phyloP scores from a whole-genome alignment of 2,797 vertebrate species.

The Rhinoraja longicauda region DNA sequence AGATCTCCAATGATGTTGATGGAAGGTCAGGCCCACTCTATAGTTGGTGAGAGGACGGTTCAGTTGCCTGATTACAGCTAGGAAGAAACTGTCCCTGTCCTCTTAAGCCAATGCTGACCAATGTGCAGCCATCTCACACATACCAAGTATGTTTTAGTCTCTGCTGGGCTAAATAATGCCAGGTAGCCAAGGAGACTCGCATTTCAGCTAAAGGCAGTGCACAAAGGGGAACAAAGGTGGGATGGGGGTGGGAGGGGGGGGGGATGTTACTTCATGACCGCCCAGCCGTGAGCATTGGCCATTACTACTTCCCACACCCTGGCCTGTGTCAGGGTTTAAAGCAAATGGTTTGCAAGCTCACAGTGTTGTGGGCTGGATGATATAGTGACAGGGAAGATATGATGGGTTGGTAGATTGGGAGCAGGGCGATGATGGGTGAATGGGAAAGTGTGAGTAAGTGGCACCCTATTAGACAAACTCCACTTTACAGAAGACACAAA shows the following conservation, averaged over 20 bases:
- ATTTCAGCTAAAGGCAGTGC: background rate
- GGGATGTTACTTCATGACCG: background rate
- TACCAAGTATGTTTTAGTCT: background rate
- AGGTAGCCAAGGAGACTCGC: background rate
- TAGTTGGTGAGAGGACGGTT: too few relatives aligned
- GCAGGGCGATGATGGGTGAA: background rate
- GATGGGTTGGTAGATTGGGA: background rate
- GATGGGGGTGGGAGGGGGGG: background rate
- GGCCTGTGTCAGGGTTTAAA: background rate
- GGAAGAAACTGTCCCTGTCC: too few relatives aligned
- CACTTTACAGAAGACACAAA: background rate
- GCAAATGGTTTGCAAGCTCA: background rate
- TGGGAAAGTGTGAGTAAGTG: background rate
- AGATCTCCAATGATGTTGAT: too few relatives aligned
- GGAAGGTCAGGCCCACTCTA: too few relatives aligned
- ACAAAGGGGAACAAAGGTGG: background rate
- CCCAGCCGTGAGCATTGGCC: background rate
- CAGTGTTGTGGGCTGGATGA: too few relatives aligned
- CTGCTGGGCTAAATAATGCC: background rate
- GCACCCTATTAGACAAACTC: background rate
- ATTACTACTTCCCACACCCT: too few relatives aligned
- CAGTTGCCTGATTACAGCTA: too few relatives aligned
- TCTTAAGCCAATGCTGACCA: background rate
- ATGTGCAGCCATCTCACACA: background rate
- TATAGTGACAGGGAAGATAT: background rate